Conservation (phyloP, 2,113 vertebrate genomes). For the Castor canadensis region DNA sequence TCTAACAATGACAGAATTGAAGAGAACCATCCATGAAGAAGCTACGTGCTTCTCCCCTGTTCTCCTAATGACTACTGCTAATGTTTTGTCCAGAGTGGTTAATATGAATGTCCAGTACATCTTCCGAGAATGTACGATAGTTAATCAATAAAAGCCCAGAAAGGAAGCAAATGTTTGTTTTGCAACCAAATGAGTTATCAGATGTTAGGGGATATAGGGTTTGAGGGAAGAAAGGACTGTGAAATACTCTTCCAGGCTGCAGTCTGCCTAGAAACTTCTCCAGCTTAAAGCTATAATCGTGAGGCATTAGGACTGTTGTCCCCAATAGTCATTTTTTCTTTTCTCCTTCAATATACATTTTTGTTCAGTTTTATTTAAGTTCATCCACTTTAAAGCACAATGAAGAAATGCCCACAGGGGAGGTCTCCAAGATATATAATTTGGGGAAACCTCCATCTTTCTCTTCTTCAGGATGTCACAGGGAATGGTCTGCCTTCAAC, state of each 20-base stretch:
- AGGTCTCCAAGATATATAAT: neutral
- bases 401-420: neutral
- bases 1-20: neutral
- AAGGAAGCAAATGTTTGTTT: neutral
- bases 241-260: neutral
- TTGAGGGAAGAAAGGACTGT: neutral
- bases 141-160: neutral
- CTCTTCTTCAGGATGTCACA: neutral
- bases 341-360: neutral
- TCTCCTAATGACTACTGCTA: neutral
- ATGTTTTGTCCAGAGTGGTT: neutral
- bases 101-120: neutral
- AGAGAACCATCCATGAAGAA: neutral
- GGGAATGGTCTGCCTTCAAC: neutral
- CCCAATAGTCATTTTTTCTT: neutral
- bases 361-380: neutral
- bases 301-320: neutral
- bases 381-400: neutral
- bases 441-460: neutral
- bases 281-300: neutral
- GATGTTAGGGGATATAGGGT: neutral
- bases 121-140: neutral
- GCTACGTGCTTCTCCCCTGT: neutral
- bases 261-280: neutral
- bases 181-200: neutral